phyloP scores from a whole-genome alignment of 2,797 vertebrate species.

The Coracias cyanogaster region DNA sequence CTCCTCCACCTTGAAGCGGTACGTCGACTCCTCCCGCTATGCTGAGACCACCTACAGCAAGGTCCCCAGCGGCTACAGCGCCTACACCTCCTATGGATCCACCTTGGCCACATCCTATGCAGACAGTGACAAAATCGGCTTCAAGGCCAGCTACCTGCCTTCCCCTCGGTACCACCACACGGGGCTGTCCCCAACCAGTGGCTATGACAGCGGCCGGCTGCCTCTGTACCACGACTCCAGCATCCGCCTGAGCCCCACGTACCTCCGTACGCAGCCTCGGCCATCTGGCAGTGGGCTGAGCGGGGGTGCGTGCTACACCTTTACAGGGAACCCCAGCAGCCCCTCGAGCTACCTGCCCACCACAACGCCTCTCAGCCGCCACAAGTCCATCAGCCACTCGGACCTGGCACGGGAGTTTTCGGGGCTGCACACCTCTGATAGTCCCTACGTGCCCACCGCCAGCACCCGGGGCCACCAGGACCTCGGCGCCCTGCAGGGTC shows the following conservation, averaged over 20 bases:
- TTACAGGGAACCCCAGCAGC: slow-evolving; percentile 67
- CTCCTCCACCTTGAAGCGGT: slow-evolving; percentile 94
- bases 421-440: slow-evolving; percentile 80
- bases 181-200: slow-evolving; percentile 79
- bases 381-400: slow-evolving; percentile 92
- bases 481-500: slow-evolving; percentile 81
- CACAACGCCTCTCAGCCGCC: slow-evolving; percentile 80
- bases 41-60: slow-evolving; percentile 87
- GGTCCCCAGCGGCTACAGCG: slow-evolving; percentile 83
- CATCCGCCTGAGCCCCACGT: slow-evolving; percentile 84
- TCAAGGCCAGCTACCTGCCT: slow-evolving; percentile 85
- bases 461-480: slow-evolving; percentile 75
- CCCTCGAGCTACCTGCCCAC: slow-evolving; percentile 84
- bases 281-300: slow-evolving; percentile 80
- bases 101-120: slow-evolving; percentile 82
- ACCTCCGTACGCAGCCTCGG: slow-evolving; percentile 79
- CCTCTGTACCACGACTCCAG: slow-evolving; percentile 85
- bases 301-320: slow-evolving; percentile 80
- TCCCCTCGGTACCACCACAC: slow-evolving; percentile 59
- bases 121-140: slow-evolving; percentile 84
- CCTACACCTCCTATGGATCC: slow-evolving; percentile 88
- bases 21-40: slow-evolving; percentile 78
- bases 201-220: slow-evolving; percentile 81
- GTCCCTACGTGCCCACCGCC: background rate
- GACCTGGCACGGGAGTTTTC: slow-evolving; percentile 91